Evolutionary conservation across 2,113 vertebrate genomes (phyloP), one percentile per base, ranked within the genome.

Genomic region (Azemiops feae): DNA sequence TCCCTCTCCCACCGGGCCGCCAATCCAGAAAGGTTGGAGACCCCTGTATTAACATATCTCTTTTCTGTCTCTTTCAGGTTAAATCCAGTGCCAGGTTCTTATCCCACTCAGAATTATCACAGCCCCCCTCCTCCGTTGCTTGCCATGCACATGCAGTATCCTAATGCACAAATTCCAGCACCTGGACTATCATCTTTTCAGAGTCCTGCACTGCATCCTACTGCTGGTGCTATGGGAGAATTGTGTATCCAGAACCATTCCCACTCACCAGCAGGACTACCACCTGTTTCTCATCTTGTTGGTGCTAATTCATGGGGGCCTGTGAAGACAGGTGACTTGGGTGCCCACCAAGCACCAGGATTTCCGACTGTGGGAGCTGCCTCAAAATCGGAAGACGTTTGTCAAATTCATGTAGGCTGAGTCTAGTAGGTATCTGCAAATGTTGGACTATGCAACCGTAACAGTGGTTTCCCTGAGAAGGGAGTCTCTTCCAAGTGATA

Each of bases 61-160:
- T 92, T 96, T 95, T 95, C 89, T 93, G 81, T 95, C 93, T 91
- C 89, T 39, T 95, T 95, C 85, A 98, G 98, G 96, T 91, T 97
- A 90, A 97, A 96, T 47, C 95, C 97, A 0, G 87, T 85, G 1
- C 97, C 97, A 0, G 97, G 98, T 12, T 58, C 98, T 5, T 98
- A 98, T 86, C 98, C 98, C 50, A 97, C 97, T 0, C 98, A 98
- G 93, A 97, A 90, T 53, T 95, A 96, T 96, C 93, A 89, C 91
- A 91, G 94, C 89, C 93, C 97, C 86, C 93, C 94, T 0, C 89
- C 50, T 0, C 92, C 74, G 92, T 64, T 93, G 92, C 96, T 96
- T 64, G 85, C 96, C 54, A 93, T 74, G 92, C 97, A 95, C 64
- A 39, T 91, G 45, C 96, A 96, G 93, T 95, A 95, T 0, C 0